Evolutionary conservation across 2,888 invertebrate genomes (phyloP).

Genomic region (Macrosoma leucophasiata): DNA sequence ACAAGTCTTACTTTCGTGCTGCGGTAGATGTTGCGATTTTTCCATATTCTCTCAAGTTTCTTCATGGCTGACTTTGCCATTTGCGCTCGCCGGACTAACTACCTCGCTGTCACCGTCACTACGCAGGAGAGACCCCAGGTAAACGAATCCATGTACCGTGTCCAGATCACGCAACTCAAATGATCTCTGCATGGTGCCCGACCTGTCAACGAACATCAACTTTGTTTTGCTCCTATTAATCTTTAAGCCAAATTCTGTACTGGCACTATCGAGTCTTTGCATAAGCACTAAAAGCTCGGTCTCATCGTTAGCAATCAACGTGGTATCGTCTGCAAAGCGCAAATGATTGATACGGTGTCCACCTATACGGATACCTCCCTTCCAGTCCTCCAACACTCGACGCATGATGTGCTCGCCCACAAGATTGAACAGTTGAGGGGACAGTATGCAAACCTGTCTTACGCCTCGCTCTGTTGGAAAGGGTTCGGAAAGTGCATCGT

Average conservation of each 20-base stretch:
- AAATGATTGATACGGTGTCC: neutral
- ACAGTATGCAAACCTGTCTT: conserved; percentile 1
- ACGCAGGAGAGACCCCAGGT: neutral
- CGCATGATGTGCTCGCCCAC: conserved; percentile 2
- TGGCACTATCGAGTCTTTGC: neutral
- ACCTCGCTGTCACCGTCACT: neutral
- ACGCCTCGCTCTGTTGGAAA: conserved; percentile 3
- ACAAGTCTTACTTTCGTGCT: too few species aligned
- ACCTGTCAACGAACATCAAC: conserved; percentile 1
- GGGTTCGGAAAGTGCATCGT: too few species aligned
- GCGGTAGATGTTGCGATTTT: too few species aligned
- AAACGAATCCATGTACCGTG: neutral
- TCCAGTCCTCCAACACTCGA: neutral
- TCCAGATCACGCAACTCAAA: neutral
- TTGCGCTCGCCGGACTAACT: neutral
- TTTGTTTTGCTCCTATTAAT: conserved; percentile 2
- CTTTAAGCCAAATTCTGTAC: neutral
- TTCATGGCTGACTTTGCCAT: neutral
- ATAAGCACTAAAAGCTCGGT: neutral
- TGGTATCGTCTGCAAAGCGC: conserved; percentile 1
- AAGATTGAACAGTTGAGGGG: conserved; percentile 1
- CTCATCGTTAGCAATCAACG: neutral
- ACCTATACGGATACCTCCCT: conserved; percentile 1
- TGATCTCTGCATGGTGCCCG: neutral
- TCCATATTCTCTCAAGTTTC: neutral